Conservation (phyloP, 2,797 vertebrate species). For the Melopsittacus undulatus region DNA sequence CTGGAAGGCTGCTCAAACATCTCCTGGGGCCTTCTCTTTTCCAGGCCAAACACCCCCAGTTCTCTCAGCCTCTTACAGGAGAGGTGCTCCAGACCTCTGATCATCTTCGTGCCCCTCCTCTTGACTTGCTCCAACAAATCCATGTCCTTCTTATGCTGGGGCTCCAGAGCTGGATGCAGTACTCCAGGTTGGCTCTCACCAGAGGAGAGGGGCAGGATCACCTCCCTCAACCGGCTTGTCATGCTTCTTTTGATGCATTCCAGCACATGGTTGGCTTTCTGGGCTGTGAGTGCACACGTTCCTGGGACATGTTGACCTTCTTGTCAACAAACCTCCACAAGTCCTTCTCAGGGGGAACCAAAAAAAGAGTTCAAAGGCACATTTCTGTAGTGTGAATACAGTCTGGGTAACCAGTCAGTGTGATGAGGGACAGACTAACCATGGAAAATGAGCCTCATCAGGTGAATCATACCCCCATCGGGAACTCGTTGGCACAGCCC, state of each 20-base stretch:
- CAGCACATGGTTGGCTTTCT: not conserved
- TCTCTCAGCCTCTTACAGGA: not conserved
- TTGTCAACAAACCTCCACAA: not conserved
- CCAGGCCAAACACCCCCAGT: not conserved
- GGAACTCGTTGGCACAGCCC: not conserved
- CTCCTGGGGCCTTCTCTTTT: not conserved
- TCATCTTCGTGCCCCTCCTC: not conserved
- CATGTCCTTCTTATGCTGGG: not conserved
- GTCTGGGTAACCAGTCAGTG: not conserved
- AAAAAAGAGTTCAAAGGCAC: slow-evolving; percentile 11
- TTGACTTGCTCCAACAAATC: not conserved
- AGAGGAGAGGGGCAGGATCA: not conserved
- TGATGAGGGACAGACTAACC: slow-evolving; percentile 18
- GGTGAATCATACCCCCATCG: slow-evolving; percentile 29
- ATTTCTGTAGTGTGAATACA: not conserved
- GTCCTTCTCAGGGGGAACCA: not conserved
- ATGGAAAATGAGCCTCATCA: slow-evolving; percentile 32
- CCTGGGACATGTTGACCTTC: not conserved
- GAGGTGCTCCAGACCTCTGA: not conserved
- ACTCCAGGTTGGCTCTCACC: not conserved
- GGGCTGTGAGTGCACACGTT: not conserved
- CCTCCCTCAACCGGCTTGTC: not conserved
- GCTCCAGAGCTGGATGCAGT: not conserved
- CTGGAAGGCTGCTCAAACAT: not conserved
- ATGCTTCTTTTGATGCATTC: not conserved